A percentile compares a stretch with the other conserved stretches of the same genome.
Evolutionary conservation across 2,888 invertebrate genomes (phyloP).

Genomic region (Ichneumon xanthorius): DNA sequence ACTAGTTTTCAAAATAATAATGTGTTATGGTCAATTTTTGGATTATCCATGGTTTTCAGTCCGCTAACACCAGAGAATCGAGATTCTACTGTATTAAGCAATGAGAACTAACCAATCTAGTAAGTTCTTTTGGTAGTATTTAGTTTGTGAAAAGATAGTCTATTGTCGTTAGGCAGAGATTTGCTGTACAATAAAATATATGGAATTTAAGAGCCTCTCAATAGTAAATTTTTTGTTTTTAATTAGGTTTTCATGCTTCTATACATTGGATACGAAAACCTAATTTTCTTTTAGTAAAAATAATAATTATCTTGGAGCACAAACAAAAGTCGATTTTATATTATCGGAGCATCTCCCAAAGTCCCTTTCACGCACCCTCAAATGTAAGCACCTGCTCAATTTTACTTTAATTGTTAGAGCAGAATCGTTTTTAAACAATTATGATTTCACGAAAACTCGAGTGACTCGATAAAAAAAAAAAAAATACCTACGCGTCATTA

Average conservation of each 20-base stretch:
- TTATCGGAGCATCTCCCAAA: too few species aligned
- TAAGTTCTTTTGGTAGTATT: background rate
- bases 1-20: too few species aligned
- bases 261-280: too few species aligned
- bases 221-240: background rate
- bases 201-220: too few species aligned
- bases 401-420: background rate
- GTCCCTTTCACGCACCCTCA: background rate
- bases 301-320: too few species aligned
- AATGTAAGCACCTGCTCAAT: background rate
- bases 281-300: too few species aligned
- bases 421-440: background rate
- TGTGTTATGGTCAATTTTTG: too few species aligned
- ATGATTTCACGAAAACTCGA: background rate
- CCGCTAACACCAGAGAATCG: too few species aligned
- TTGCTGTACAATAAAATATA: background rate
- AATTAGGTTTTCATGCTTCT: too few species aligned
- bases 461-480: slow-evolving; percentile 28
- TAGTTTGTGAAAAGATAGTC: background rate
- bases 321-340: too few species aligned
- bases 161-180: background rate
- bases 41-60: too few species aligned
- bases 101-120: background rate
- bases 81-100: background rate
- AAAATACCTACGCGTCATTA: slow-evolving; percentile 91